phyloP scores from a whole-genome alignment of 2,797 vertebrate species.

The Hemitrygon akajei region DNA sequence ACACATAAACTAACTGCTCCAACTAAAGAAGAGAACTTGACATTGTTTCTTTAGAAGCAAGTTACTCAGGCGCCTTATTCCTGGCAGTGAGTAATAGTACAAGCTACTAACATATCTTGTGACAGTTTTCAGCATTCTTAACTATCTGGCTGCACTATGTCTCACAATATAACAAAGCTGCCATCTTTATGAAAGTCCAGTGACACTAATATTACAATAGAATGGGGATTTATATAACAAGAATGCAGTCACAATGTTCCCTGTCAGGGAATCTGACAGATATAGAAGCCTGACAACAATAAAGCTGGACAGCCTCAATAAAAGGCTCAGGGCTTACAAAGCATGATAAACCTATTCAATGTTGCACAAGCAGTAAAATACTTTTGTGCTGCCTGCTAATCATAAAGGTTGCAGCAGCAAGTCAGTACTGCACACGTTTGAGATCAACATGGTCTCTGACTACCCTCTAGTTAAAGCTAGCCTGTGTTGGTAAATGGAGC shows the following conservation, averaged over 20 bases:
- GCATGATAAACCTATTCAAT: too few species aligned
- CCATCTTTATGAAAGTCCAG: neutral
- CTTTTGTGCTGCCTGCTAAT: too few species aligned
- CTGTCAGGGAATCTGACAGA: neutral
- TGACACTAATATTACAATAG: neutral
- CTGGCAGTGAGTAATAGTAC: neutral
- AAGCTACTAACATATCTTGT: neutral
- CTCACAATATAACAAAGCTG: neutral
- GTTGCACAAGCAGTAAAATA: too few species aligned
- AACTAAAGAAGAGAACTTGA: neutral
- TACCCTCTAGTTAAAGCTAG: too few species aligned
- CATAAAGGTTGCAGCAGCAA: too few species aligned
- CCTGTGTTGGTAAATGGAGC: too few species aligned
- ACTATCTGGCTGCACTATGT: neutral
- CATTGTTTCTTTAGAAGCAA: neutral
- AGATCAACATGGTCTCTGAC: too few species aligned
- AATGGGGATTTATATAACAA: neutral
- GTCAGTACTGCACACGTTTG: too few species aligned
- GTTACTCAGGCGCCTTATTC: neutral
- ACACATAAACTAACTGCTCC: neutral
- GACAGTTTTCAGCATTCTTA: neutral
- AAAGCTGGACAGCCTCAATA: too few species aligned
- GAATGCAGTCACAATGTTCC: neutral
- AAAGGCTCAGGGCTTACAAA: too few species aligned
- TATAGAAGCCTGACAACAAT: neutral